Percentiles rank a stretch among this genome's conserved stretches.
Conservation (phyloP, 2,797 vertebrate genomes). For the Sebastes cheni region DNA sequence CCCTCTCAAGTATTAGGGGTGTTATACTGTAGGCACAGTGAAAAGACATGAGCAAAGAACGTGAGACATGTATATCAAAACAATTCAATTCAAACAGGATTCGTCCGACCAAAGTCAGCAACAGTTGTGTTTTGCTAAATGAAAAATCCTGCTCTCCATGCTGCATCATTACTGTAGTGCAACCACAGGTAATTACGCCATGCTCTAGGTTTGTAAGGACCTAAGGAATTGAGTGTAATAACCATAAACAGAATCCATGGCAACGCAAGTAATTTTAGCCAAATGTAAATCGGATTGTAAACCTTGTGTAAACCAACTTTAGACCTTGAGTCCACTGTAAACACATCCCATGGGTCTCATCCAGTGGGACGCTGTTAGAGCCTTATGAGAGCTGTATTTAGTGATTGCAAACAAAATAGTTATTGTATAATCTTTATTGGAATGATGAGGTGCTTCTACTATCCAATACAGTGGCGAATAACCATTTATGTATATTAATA, state of each 20-base stretch:
- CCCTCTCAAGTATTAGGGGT: constrained; percentile 5
- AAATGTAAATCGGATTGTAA: constrained; percentile 21
- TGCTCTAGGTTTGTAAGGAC: constrained; percentile 1
- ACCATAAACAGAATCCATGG: constrained; percentile 12
- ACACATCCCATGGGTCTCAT: background rate
- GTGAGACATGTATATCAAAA: background rate
- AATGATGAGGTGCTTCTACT: background rate
- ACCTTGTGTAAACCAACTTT: constrained; percentile 21
- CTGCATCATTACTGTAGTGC: background rate
- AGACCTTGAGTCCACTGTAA: constrained; percentile 10
- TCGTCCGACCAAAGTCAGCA: background rate
- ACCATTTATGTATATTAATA: background rate
- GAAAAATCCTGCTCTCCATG: background rate
- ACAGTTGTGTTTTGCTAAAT: constrained; percentile 8
- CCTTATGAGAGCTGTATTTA: constrained; percentile 4
- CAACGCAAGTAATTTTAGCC: constrained; percentile 17
- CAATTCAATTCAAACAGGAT: background rate
- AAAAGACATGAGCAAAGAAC: background rate
- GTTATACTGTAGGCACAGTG: background rate
- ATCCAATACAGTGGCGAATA: background rate
- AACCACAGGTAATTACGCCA: background rate
- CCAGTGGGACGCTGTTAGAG: background rate
- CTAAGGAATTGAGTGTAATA: constrained; percentile 11
- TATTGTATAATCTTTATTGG: background rate
- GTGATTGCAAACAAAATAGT: constrained; percentile 1